Evolutionary conservation across 2,888 invertebrate species (phyloP).

Genomic region (Lymantria monacha): DNA sequence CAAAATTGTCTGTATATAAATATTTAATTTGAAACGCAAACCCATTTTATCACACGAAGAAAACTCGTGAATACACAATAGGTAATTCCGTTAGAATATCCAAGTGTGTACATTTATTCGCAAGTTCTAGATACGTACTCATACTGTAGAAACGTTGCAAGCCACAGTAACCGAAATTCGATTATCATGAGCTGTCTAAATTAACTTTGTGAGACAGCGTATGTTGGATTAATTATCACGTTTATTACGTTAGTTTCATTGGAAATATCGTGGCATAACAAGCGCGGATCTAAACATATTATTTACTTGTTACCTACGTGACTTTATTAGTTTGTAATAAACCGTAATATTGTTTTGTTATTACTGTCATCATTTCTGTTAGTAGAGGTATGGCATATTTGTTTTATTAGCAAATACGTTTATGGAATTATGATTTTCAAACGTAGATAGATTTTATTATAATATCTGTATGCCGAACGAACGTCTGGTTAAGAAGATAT

Average conservation of each 20-base stretch:
- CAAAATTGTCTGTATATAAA: slow-evolving; percentile 6
- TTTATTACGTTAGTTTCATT: slow-evolving; percentile 9
- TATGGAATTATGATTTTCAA: too few relatives aligned
- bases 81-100: slow-evolving; percentile 8
- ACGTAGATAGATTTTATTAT: too few relatives aligned
- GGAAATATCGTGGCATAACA: slow-evolving; percentile 6
- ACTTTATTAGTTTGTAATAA: neutral
- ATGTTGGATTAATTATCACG: slow-evolving; percentile 5
- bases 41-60: slow-evolving; percentile 6
- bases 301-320: neutral
- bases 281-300: neutral
- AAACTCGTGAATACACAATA: slow-evolving; percentile 10
- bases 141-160: slow-evolving; percentile 1
- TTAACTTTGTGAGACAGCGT: slow-evolving; percentile 10
- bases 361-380: neutral
- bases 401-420: too few relatives aligned
- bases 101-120: slow-evolving; percentile 7
- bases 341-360: neutral
- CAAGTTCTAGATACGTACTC: slow-evolving; percentile 3
- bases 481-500: too few relatives aligned
- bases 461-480: too few relatives aligned
- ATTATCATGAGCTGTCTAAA: slow-evolving; percentile 10
- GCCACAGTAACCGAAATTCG: slow-evolving; percentile 7
- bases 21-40: slow-evolving; percentile 4
- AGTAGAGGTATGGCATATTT: neutral